A percentile compares a stretch with the other conserved stretches of the same genome.
phyloP scores from a whole-genome alignment of 2,797 vertebrate species.

The Falco rusticolus region DNA sequence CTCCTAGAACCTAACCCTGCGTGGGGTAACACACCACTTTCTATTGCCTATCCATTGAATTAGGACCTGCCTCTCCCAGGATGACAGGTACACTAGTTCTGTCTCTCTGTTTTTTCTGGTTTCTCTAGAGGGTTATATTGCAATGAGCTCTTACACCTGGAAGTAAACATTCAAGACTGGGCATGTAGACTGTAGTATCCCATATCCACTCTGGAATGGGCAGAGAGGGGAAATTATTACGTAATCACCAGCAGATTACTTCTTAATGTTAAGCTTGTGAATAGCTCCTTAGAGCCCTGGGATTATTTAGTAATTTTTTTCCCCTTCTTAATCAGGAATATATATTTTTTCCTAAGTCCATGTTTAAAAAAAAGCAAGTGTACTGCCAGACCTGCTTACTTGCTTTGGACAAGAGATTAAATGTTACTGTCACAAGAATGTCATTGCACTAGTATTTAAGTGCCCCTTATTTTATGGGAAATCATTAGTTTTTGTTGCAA shows the following conservation, averaged over 20 bases:
- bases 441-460: not conserved
- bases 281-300: constrained; percentile 5
- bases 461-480: not conserved
- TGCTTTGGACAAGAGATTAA: not conserved
- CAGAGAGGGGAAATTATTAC: constrained; percentile 45
- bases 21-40: not conserved
- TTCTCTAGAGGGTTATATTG: not conserved
- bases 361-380: not conserved
- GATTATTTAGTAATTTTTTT: not conserved
- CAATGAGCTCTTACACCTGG: constrained; percentile 11
- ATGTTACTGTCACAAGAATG: not conserved
- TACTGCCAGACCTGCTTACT: not conserved
- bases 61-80: not conserved
- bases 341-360: not conserved
- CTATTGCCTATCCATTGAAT: not conserved
- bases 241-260: constrained; percentile 11
- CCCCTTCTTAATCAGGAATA: not conserved
- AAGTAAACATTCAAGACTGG: constrained; percentile 26
- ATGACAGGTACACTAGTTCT: not conserved
- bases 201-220: constrained; percentile 1
- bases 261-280: not conserved
- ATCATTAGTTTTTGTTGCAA: not conserved
- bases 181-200: not conserved
- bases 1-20: not conserved
- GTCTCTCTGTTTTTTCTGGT: not conserved